Evolutionary conservation across 1,140 invertebrate species (phyloP), one percentile per base, ranked within the genome.

Genomic region (Ceratoteleas bidentatus): DNA sequence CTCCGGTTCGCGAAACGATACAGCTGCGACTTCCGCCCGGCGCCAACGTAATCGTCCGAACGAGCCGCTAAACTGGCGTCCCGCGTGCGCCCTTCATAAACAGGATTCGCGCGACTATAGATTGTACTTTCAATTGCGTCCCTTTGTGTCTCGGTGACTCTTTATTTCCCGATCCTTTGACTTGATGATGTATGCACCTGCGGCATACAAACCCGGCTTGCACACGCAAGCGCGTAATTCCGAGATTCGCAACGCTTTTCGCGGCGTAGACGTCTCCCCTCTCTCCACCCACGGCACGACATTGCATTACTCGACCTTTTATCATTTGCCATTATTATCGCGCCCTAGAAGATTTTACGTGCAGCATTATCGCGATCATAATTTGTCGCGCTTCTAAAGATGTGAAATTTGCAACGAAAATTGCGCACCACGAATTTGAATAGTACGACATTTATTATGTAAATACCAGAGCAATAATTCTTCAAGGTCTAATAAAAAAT

Each of bases 261-360:
- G 53, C 24, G 24, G 24, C 49, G 9, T 53, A 8, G 2, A 10
- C 36, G 7, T 7, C 32, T 15, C 14, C 5, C 14, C 14, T 0
- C 14, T 0, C 2, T 11, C 10, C 8, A 7, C 32, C 0, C 36
- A 6, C 32, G 24, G 24, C 24, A 47, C 62, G 58, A 57, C 58
- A 56, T 40, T 66, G 36, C 74, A 69, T 56, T 66, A 60, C 62
- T 68, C 47, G 15, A 14, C n/a, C 62, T 73, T 80, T 80, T 74
- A 80, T 80, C 62, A 73, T 80, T 68, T 57, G 56, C 77, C 54
- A 62, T 80, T 80, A 80, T 79, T 72, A 79, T 73, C 47, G 56
- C 68, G 16, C 64, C 11, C 33, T 60, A 57, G 65, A 79, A 68
- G 62, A 73, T 80, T 80, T 73, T 80, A 73, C 69, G 43, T 47